Evolutionary conservation across 2,888 invertebrate species (phyloP), one percentile per base, ranked within the genome.

Genomic region (Acleris sparsana): DNA sequence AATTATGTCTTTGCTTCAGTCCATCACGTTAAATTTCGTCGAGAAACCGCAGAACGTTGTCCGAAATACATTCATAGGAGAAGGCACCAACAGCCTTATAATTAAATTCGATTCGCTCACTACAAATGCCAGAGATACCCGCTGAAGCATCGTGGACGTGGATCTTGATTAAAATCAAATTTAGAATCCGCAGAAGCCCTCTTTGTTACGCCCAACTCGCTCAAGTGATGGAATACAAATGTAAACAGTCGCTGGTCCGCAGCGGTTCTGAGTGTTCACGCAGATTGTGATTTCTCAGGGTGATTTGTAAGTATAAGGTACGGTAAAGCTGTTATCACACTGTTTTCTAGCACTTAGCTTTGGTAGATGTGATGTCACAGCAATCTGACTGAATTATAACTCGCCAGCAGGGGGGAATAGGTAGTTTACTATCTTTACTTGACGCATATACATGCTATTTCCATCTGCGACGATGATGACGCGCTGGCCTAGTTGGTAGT

Each of bases 81-180:
- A 25, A 18, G 48, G 22, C n/a, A 44, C 22, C 25, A 43, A 16
- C 1, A 44, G 5, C 39, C 17, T 7, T 25, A 6, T 44, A 44
- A 51, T 51, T 29, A 20, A 33, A 49, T 60, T 63, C 51, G 55
- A 55, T 51, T 46, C 22, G 46, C 9, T 16, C 46, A 33, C 55
- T 61, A 65, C 60, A 43, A 61, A 61, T 56, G 20, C 61, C 61
- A 61, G 64, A 44, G 56, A 39, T 51, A 44, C 7, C 49, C 55
- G 25, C 43, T 51, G 33, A 56, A 65, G 61, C 61, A 65, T 65
- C 56, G 56, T 16, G 61, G 18, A 59, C 56, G 56, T 16, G 61
- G 18, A 59, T 61, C 65, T 65, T 61, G 51, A 65, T 65, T 65
- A 61, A 65, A 61, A 65, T 56, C 51, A 65, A 65, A 65, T 65